phyloP scores from a whole-genome alignment of 2,888 invertebrate species.

The Palloptera scutellata region DNA sequence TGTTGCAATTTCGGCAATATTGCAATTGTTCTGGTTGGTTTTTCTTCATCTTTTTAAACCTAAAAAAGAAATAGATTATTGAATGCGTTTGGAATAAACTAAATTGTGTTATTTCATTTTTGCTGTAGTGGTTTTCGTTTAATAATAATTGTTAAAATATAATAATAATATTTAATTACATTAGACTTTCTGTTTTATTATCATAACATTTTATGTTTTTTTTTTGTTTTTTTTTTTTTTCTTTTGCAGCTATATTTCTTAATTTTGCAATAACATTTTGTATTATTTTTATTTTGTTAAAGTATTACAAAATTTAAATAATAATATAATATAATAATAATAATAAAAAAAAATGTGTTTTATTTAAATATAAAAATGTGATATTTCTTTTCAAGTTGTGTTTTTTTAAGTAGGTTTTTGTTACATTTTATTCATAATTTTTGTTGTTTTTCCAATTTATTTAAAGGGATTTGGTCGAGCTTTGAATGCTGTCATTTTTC shows the following conservation, averaged over 20 bases:
- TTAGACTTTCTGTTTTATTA: slow-evolving; percentile 10
- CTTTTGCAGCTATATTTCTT: not conserved
- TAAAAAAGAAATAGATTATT: not conserved
- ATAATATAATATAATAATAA: slow-evolving; percentile 15
- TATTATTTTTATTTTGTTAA: slow-evolving; percentile 19
- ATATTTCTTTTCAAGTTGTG: slow-evolving; percentile 4
- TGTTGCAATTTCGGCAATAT: no score
- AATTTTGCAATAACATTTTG: slow-evolving; percentile 8
- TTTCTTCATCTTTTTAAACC: not conserved
- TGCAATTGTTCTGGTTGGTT: no score
- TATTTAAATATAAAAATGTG: slow-evolving; percentile 17
- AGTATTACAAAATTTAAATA: slow-evolving; percentile 22
- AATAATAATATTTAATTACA: no score
- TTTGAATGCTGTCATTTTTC: slow-evolving; percentile 59
- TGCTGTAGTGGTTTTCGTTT: slow-evolving; percentile 1
- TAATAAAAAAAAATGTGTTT: slow-evolving; percentile 23
- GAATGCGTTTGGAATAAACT: not conserved
- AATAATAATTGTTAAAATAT: no score
- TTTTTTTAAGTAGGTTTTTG: slow-evolving; percentile 15
- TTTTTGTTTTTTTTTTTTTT: not conserved
- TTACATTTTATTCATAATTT: slow-evolving; percentile 20
- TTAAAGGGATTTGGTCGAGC: slow-evolving; percentile 64
- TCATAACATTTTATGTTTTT: slow-evolving; percentile 2
- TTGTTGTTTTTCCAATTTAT: slow-evolving; percentile 38
- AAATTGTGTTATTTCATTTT: slow-evolving; percentile 12